Percentiles rank a stretch among this genome's conserved stretches.
phyloP scores from a whole-genome alignment of 2,113 vertebrate genomes.

The Macquaria ambigua region DNA sequence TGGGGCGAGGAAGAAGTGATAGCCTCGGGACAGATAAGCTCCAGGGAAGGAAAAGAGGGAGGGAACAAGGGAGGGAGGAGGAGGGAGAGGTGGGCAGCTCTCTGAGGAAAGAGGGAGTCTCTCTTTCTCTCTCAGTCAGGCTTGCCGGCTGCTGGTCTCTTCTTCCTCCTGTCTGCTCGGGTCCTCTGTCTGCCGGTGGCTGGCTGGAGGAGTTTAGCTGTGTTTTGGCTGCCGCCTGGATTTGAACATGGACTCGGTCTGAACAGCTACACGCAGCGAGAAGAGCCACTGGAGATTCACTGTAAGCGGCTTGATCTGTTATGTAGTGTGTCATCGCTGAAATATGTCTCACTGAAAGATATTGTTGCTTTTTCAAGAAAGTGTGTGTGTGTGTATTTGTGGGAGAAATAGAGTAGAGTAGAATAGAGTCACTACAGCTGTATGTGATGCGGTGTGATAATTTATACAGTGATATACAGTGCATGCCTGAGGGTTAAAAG shows the following conservation, averaged over 20 bases:
- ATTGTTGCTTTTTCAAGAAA: constrained; percentile 45
- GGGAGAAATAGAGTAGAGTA: background rate
- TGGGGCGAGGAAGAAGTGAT: constrained; percentile 63
- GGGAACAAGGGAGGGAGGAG: constrained; percentile 41
- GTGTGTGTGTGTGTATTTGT: constrained; percentile 19
- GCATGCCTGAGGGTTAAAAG: constrained; percentile 21
- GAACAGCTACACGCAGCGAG: constrained; percentile 27
- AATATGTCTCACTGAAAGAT: constrained; percentile 24
- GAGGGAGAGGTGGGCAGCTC: constrained; percentile 64
- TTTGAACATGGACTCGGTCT: constrained; percentile 54
- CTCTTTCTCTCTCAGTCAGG: constrained; percentile 60
- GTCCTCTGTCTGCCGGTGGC: constrained; percentile 13
- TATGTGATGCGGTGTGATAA: constrained; percentile 3
- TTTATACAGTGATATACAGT: background rate
- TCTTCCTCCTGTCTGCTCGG: constrained; percentile 41
- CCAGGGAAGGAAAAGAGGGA: constrained; percentile 74
- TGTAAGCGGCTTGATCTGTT: constrained; percentile 49
- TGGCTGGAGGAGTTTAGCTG: constrained; percentile 51
- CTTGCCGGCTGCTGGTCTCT: constrained; percentile 53
- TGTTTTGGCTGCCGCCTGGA: constrained; percentile 34
- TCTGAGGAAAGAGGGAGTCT: constrained; percentile 70
- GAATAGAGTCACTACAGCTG: background rate
- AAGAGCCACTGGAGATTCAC: constrained; percentile 45
- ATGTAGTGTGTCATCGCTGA: constrained; percentile 44
- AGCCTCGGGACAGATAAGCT: constrained; percentile 81